Percentiles rank a stretch among this genome's conserved stretches.
Evolutionary conservation across 1,140 invertebrate genomes (phyloP).

Genomic region (Drosophila subobscura): DNA sequence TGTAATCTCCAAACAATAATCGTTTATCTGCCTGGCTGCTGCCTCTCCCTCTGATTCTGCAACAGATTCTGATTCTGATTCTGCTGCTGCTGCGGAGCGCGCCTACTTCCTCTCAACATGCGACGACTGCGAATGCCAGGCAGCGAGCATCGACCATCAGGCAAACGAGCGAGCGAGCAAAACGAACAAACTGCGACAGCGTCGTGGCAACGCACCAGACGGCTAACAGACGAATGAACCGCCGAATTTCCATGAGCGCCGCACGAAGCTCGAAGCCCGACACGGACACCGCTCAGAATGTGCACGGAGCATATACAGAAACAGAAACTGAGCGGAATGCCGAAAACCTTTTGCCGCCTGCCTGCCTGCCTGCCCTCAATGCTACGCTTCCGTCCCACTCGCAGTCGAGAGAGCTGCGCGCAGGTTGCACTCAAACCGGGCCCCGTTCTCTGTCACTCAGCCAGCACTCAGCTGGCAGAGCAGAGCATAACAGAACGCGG

Average conservation of each 20-base stretch:
- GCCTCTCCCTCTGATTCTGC: constrained; percentile 6
- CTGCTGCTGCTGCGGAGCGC: constrained; percentile 48
- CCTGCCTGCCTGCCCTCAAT: constrained; percentile 1
- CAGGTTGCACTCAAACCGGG: constrained; percentile 71
- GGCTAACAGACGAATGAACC: constrained; percentile 78
- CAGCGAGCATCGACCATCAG: no score
- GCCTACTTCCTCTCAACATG: constrained; percentile 70
- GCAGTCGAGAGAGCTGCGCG: constrained; percentile 50
- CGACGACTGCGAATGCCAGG: constrained; percentile 36
- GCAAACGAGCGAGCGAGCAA: constrained; percentile 3
- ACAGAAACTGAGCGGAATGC: constrained; percentile 16
- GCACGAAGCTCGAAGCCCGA: constrained; percentile 61
- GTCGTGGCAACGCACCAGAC: constrained; percentile 64
- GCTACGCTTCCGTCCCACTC: constrained; percentile 17
- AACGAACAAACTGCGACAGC: constrained; percentile 42
- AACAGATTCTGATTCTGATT: constrained; percentile 9
- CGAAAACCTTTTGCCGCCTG: constrained; percentile 17
- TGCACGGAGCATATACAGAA: constrained; percentile 5
- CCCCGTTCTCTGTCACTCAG: constrained; percentile 16
- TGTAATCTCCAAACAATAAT: constrained; percentile 62
- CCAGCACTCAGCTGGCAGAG: constrained; percentile 7
- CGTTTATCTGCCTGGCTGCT: constrained; percentile 45
- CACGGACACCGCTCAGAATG: constrained; percentile 26
- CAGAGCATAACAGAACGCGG: neutral
- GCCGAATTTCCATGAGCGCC: constrained; percentile 74